Percentiles rank a stretch among this genome's conserved stretches.
These are phyloP conservation scores for Carposina sasakii DNA, from an alignment of 1,140 invertebrate genomes.

Conservation along the genomic window DNA sequence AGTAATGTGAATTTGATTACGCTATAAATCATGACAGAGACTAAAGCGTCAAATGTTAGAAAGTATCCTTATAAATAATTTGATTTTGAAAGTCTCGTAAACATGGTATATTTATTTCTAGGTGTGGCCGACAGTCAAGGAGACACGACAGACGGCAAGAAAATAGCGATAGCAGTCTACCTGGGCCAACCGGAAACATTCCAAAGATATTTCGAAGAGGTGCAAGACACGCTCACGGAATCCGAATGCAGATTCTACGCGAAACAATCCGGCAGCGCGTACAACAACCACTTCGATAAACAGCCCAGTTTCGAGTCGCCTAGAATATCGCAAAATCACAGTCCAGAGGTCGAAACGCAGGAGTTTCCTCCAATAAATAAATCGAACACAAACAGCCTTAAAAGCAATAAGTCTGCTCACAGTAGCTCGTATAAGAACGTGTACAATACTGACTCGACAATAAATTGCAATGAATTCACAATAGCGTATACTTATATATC, in stretches of 20 bases:
- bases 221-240: conserved; percentile 73
- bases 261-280: conserved; percentile 60
- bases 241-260: conserved; percentile 73
- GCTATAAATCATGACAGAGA: too few species aligned
- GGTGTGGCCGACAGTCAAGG: conserved; percentile 78
- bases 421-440: conserved; percentile 70
- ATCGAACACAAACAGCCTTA: conserved; percentile 71
- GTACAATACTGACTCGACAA: conserved; percentile 70
- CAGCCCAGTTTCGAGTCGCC: conserved; percentile 73
- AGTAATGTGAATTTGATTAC: too few species aligned
- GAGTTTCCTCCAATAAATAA: conserved; percentile 69
- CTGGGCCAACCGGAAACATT: conserved; percentile 87
- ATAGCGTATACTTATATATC: conserved; percentile 93
- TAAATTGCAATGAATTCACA: conserved; percentile 76
- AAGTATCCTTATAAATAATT: too few species aligned
- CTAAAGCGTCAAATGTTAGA: too few species aligned
- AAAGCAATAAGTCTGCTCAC: conserved; percentile 74
- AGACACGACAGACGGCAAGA: conserved; percentile 87
- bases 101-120: conserved; percentile 43
- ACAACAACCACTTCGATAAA: conserved; percentile 68
- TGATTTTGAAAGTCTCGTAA: too few species aligned
- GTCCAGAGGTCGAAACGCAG: conserved; percentile 61
- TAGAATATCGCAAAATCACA: conserved; percentile 65
- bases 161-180: conserved; percentile 87
- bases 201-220: conserved; percentile 79